Evolutionary conservation across 2,888 invertebrate species (phyloP).

Genomic region (Oscheius sp.): DNA sequence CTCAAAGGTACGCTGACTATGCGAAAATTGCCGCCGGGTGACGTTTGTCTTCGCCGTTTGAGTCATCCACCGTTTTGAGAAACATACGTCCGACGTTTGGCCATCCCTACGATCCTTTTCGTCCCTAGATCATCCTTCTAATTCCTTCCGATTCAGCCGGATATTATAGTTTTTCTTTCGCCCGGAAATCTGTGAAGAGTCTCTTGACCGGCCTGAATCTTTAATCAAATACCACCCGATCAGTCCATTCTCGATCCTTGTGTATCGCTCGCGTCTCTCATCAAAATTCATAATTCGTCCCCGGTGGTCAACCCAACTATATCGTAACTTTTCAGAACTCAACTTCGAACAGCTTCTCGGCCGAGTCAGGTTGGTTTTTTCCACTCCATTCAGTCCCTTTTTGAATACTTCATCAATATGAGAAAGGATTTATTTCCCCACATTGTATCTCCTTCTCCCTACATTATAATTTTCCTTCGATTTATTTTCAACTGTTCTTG

Average conservation of each 20-base stretch:
- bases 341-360: conserved; percentile 28
- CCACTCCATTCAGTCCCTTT: neutral
- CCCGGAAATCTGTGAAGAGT: conserved; percentile 21
- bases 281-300: conserved; percentile 25
- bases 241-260: neutral
- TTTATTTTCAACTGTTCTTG: too few species aligned
- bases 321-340: conserved; percentile 23
- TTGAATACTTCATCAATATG: neutral
- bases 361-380: conserved; percentile 23
- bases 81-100: neutral
- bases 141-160: neutral
- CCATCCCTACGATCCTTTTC: neutral
- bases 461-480: neutral
- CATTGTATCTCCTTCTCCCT: neutral
- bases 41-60: neutral
- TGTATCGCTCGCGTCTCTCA: neutral
- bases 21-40: neutral
- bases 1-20: conserved; percentile 25
- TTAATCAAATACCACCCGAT: neutral
- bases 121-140: neutral
- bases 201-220: conserved; percentile 8
- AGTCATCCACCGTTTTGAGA: neutral
- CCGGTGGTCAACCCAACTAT: neutral
- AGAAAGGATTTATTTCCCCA: neutral
- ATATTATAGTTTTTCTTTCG: conserved; percentile 2